Evolutionary conservation across 2,113 vertebrate genomes (phyloP).

Genomic region (Fulica atra): DNA sequence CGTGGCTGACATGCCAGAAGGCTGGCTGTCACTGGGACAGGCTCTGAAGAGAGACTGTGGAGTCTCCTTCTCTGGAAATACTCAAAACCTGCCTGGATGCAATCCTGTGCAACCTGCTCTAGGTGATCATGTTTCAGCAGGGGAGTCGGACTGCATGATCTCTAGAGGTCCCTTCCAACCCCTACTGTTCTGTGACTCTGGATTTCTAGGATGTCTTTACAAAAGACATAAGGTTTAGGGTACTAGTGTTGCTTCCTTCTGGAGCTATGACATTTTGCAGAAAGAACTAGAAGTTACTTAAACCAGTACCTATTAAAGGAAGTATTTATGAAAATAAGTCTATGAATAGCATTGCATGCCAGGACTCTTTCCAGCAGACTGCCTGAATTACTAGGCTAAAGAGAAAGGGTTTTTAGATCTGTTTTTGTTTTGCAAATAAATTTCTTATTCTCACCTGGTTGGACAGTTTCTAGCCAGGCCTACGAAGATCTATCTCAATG

Average conservation of each 20-base stretch:
- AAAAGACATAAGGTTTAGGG: not conserved
- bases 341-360: not conserved
- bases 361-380: not conserved
- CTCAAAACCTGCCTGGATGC: no score
- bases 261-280: not conserved
- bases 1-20: no score
- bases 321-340: not conserved
- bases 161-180: no score
- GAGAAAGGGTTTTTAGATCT: not conserved
- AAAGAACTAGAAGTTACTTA: not conserved
- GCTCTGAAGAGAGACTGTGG: no score
- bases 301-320: not conserved
- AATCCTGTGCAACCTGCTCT: no score
- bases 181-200: no score
- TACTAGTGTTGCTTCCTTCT: not conserved
- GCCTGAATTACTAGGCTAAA: not conserved
- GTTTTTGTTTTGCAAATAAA: not conserved
- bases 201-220: not conserved
- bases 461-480: not conserved
- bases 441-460: not conserved
- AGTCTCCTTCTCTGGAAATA: no score
- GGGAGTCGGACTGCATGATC: no score
- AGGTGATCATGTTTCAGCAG: no score
- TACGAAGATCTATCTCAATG: not conserved
- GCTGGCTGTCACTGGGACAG: no score